Base-by-base conservation (phyloP, 1,140 invertebrate species). In the Drosophila nikananu region DNA sequence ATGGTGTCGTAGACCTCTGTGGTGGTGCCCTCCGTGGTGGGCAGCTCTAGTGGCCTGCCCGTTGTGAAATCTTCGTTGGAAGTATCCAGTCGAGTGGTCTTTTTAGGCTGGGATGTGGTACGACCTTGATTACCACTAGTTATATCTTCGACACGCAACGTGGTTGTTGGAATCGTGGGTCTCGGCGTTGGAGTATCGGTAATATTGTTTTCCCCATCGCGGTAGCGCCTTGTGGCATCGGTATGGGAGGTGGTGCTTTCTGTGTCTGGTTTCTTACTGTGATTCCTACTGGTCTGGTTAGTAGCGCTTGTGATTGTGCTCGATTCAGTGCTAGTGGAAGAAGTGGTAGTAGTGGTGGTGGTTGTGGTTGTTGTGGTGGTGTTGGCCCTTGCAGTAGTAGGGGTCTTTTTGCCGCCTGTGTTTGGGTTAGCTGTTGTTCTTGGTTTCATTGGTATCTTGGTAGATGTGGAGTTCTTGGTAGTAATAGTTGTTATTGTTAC, bases 151-250 rank as follows among this genome's bases (percentile, higher is more conserved):
- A 80, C 79, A 19, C 83, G 72, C 51, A 84, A 57, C 27, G 71
- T 84, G 30, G 90, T 91, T 15, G 86, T 83, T 37, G 76, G 79
- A 9, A 80, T 58, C 49, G 77, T 35, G 17, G 84, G 77, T 19
- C 77, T 77, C 48, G 78, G 59, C 2, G 81, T 83, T 25, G 86
- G 75, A 8, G 84, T 91, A 57, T 91, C 91, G 25, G 92, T 93
- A 46, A 93, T 93, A 67, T 93, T 92, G 63, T 93, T 92, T 41
- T 93, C 92, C 61, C 92, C 92, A 91, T 91, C 87, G 23, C 92
- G 83, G 58, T 93, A 92, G 13, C 81, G 78, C 48, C 92, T 91
- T 2, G 91, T 84, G 39, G 89, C 81, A 27, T 89, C 87, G 5
- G 86, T 84, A 48, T 93, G 92, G 25, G 79, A 80, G 25, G 86